Conservation (phyloP, 2,113 vertebrate genomes). For the Accipiter cooperii region DNA sequence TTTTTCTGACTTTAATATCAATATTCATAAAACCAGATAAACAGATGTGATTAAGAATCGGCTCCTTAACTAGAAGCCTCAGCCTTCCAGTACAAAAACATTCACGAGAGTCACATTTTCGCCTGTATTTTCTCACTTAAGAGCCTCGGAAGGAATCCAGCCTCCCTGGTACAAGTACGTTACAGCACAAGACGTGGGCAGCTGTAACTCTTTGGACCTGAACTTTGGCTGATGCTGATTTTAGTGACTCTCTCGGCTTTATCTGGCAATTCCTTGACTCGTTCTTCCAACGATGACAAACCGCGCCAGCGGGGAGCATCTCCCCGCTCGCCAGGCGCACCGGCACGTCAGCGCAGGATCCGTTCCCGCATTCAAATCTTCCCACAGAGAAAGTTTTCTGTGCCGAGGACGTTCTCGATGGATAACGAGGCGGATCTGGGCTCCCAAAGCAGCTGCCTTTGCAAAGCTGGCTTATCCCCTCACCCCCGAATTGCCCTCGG, state of each 20-base stretch:
- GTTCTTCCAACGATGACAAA: not conserved
- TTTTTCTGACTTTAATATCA: conserved; percentile 49
- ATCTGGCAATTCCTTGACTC: not conserved
- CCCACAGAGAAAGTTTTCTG: conserved; percentile 21
- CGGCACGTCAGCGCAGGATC: not conserved
- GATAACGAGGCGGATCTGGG: not conserved
- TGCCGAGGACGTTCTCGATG: not conserved
- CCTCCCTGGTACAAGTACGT: not conserved
- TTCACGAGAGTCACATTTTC: not conserved
- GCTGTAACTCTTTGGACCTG: not conserved
- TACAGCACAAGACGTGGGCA: not conserved
- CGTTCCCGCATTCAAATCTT: not conserved
- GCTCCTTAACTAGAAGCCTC: not conserved
- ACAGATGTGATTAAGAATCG: conserved; percentile 39
- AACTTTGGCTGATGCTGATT: not conserved
- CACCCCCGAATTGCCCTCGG: not conserved
- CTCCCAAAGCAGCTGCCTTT: conserved; percentile 42
- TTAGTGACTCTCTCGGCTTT: not conserved
- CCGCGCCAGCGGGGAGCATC: not conserved
- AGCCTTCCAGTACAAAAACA: not conserved
- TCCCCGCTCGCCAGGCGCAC: not conserved
- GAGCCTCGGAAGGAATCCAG: not conserved
- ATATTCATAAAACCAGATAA: conserved; percentile 56
- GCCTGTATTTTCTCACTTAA: not conserved
- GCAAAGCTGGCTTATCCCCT: conserved; percentile 55